A percentile compares a stretch with the other conserved stretches of the same genome.
Evolutionary conservation across 2,797 vertebrate species (phyloP).

Genomic region (Rousettus madagascariensis): DNA sequence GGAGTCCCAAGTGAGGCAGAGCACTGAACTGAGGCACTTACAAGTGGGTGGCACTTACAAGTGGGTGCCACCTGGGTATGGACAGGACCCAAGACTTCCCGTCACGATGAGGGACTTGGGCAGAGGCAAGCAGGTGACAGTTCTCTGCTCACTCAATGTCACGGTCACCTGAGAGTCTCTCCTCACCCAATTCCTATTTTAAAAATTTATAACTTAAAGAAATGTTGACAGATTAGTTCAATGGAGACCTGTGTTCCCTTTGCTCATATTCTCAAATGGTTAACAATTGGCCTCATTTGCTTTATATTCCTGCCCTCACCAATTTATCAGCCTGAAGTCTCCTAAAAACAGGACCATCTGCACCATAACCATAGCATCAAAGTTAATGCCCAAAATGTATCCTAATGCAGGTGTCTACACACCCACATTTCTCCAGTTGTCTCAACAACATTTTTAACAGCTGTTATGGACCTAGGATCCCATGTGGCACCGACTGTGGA

Average conservation of each 20-base stretch:
- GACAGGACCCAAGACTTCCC: not conserved
- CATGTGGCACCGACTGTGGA: fast-evolving
- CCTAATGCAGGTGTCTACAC: not conserved
- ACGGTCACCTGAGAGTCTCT: not conserved
- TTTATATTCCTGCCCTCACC: not conserved
- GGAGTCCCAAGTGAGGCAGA: not conserved
- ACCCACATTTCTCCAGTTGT: not conserved
- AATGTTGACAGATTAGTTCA: not conserved
- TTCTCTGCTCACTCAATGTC: not conserved
- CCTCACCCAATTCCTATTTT: not conserved
- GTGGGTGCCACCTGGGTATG: not conserved
- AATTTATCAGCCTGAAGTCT: not conserved
- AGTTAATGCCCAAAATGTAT: not conserved
- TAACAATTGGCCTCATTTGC: not conserved
- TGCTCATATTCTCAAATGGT: not conserved
- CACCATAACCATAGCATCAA: not conserved
- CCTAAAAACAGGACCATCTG: not conserved
- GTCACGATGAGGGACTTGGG: not conserved
- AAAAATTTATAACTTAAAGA: not conserved
- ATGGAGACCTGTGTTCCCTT: not conserved
- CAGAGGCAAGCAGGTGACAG: not conserved
- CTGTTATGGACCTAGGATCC: not conserved
- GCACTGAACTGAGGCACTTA: not conserved
- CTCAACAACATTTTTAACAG: not conserved
- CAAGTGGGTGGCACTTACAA: too few species aligned